Conservation (phyloP, 2,797 vertebrate genomes). For the Synanceia verrucosa region DNA sequence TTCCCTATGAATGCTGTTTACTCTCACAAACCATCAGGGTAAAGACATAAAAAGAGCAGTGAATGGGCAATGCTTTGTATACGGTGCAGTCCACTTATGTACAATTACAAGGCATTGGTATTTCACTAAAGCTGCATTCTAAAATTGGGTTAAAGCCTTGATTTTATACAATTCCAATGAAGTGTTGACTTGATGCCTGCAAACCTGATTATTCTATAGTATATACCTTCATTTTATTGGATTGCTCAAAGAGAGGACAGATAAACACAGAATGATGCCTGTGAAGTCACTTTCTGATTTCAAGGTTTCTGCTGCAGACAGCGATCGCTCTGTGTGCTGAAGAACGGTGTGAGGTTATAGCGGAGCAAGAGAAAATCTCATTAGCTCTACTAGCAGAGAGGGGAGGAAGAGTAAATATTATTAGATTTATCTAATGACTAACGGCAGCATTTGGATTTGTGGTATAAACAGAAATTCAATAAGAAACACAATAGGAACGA, state of each 20-base stretch:
- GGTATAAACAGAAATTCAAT: constrained; percentile 77
- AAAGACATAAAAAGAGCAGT: constrained; percentile 42
- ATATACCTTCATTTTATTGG: constrained; percentile 55
- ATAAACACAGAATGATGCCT: constrained; percentile 52
- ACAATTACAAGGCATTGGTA: constrained; percentile 35
- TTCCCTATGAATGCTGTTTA: constrained; percentile 81
- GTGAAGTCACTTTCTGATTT: constrained; percentile 71
- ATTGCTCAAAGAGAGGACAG: constrained; percentile 50
- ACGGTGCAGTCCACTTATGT: constrained; percentile 41
- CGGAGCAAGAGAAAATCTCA: constrained; percentile 76
- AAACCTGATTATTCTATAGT: constrained; percentile 55
- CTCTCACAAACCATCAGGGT: constrained; percentile 52
- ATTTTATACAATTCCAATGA: constrained; percentile 67
- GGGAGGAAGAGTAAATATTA: constrained; percentile 76
- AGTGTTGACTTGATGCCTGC: constrained; percentile 63
- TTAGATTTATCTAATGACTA: constrained; percentile 86
- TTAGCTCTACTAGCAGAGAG: constrained; percentile 74
- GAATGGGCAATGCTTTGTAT: constrained; percentile 63
- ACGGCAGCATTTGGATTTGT: constrained; percentile 85
- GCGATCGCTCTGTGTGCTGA: constrained; percentile 59
- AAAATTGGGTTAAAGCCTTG: constrained; percentile 52
- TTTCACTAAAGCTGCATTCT: constrained; percentile 54
- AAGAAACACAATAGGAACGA: constrained; percentile 70
- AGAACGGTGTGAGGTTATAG: constrained; percentile 64
- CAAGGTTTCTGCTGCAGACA: constrained; percentile 62